Base-by-base conservation (phyloP, 2,113 vertebrate genomes). In the Serilophus lunatus region DNA sequence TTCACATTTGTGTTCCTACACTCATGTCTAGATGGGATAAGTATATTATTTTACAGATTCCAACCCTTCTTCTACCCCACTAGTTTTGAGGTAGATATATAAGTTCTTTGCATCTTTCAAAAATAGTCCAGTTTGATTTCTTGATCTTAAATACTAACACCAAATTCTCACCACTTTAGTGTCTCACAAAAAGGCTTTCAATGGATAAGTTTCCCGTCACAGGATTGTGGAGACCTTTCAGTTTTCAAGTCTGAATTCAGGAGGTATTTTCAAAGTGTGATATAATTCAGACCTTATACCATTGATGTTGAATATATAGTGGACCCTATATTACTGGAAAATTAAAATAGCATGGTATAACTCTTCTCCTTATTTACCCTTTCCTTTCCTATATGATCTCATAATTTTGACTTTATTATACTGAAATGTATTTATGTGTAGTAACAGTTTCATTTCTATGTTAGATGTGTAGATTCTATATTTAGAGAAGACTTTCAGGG, bases 291-390 rank as follows among this genome's bases (percentile, higher is more conserved):
- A 65, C 22, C 9, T 71, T 86, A 24, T 12, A 31, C 4, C 7
- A 31, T 5, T 71, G 53, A 54, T 56, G 40, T 4, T 2, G 2
- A 25, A 63, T 66, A 25, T 63, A 16, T 54, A 63, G 71, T 35
- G 17, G 18, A 13, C 15, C 74, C 13, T 23, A 0, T 54, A 18
- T 81, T 86, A 60, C 23, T 81, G 42, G 7, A 83, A 75, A 69
- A 68, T 42, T 64, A 56, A 92, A 90, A 42, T 65, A 33, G 6
- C 0, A 0, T 84, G 31, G 0, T 2, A 11, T 69, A 74, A 51
- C 56, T 66, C 22, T 90, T 85, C 7, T 38, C 18, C 1, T 35
- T 60, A 14, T 47, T 78, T 7, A 28, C 18, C 18, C 13, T 51
- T 82, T 87, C 20, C 36, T 70, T 20, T 65, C 12, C 20, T 77